Conservation (phyloP, 1,140 invertebrate genomes). For the Acromyrmex echinatior region DNA sequence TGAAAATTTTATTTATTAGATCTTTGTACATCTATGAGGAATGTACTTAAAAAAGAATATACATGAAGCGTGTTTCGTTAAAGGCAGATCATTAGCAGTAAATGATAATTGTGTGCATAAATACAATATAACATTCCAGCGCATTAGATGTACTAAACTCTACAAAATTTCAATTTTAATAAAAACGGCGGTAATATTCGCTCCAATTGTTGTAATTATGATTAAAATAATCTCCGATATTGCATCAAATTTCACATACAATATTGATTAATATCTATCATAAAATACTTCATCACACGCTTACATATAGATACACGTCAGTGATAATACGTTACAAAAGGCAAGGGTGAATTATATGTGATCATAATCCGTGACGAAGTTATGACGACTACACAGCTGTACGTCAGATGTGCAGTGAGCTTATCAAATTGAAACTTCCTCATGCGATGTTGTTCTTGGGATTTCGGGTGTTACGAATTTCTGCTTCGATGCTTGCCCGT, state of each 20-base stretch:
- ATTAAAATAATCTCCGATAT: not conserved
- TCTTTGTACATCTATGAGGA: not conserved
- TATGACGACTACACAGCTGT: slow-evolving; percentile 73
- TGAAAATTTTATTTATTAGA: not conserved
- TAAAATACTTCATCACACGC: slow-evolving; percentile 41
- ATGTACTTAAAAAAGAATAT: not conserved
- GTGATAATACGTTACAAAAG: slow-evolving; percentile 11
- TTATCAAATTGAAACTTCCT: slow-evolving; percentile 13
- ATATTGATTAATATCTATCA: not conserved
- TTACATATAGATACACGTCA: not conserved
- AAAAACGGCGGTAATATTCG: not conserved
- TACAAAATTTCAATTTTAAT: slow-evolving; percentile 18
- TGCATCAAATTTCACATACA: not conserved
- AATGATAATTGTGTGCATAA: not conserved
- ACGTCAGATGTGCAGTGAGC: slow-evolving; percentile 70
- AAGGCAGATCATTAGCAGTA: not conserved
- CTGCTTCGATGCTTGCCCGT: not conserved
- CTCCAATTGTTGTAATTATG: slow-evolving; percentile 2
- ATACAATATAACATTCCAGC: slow-evolving; percentile 16
- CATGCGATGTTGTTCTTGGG: not conserved
- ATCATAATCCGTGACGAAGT: slow-evolving; percentile 67
- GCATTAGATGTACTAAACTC: not conserved
- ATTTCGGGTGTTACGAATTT: slow-evolving; percentile 17
- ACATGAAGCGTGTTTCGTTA: not conserved
- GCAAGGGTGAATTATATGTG: slow-evolving; percentile 41